Evolutionary conservation across 2,888 invertebrate genomes (phyloP).

Genomic region (Sinhomidia bicolor): DNA sequence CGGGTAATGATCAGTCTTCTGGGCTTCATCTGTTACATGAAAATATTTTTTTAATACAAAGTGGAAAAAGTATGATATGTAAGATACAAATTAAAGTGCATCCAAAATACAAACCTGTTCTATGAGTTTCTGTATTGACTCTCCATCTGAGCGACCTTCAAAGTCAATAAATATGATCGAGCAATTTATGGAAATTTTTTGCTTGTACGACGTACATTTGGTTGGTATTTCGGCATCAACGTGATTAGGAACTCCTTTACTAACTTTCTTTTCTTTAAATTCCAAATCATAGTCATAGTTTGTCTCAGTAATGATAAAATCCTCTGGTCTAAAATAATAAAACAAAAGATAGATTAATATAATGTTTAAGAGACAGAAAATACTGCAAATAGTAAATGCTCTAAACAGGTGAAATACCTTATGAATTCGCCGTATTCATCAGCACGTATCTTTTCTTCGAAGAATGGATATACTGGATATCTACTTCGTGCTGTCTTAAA

Average conservation of each 20-base stretch:
- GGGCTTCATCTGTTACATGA: constrained; percentile 85
- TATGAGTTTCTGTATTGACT: constrained; percentile 88
- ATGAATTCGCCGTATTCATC: constrained; percentile 99
- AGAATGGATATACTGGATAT: constrained; percentile 97
- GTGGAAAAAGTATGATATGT: neutral
- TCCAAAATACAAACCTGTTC: constrained; percentile 83
- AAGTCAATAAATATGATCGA: constrained; percentile 97
- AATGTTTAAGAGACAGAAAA: too few relatives aligned
- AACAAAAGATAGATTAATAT: constrained; percentile 83
- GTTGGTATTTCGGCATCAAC: constrained; percentile 89
- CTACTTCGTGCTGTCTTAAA: constrained; percentile 95
- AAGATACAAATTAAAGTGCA: too few relatives aligned
- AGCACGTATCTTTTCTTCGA: constrained; percentile 93
- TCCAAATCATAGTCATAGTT: constrained; percentile 85
- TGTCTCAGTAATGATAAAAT: constrained; percentile 86
- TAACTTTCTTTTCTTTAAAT: constrained; percentile 82
- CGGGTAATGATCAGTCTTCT: constrained; percentile 90
- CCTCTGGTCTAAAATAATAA: constrained; percentile 85
- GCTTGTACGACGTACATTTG: constrained; percentile 90
- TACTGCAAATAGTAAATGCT: too few relatives aligned
- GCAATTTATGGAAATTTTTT: constrained; percentile 90
- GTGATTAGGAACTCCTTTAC: constrained; percentile 78
- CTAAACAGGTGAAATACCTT: too few relatives aligned
- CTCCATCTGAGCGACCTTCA: constrained; percentile 90
- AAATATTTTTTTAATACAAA: too few relatives aligned